Base-by-base conservation (phyloP, 2,113 vertebrate genomes). In the Eretmochelys imbricata region DNA sequence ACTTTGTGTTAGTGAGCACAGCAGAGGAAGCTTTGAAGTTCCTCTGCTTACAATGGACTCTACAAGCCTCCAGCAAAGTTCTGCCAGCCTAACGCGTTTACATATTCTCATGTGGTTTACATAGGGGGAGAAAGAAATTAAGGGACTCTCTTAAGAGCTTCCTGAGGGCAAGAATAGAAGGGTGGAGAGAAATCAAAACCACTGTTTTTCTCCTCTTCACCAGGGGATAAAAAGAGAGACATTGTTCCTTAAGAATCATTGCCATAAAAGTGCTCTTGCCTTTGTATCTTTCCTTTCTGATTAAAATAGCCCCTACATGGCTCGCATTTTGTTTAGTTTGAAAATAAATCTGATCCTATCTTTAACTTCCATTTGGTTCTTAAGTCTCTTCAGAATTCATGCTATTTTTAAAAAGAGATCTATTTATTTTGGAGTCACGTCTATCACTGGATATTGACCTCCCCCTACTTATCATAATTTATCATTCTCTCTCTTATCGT, bases 11-110 rank as follows among this genome's bases (percentile, higher is more conserved):
- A 4, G 55, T 46, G 62, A 55, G 82, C 85, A 80, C 72, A 83
- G 19, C 2, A 93, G 38, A 91, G 69, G 42, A 65, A 80, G 59
- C 94, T 98, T 97, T 97, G 97, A 97, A 96, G 79, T 91, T 96
- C 42, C 25, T 89, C 20, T 93, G 75, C 89, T 97, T 95, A 49
- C 82, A 59, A 2, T 83, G 86, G 88, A 9, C 46, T 91, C 42
- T 86, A 9, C 80, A 79, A 93, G 90, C 92, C 89, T 97, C 84
- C 50, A 96, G 94, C 80, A 84, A 91, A 96, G 80, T 96, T 92
- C 85, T 96, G 16, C 84, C 42, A 86, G 82, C 50, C n/a, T 69
- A 54, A 62, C 22, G 46, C 38, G 51, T 94, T 95, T 97, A 88
- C 75, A 38, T 94, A 85, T 62, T 94, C 24, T 95, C 82, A 3